Evolutionary conservation across 2,797 vertebrate genomes (phyloP), one percentile per base, ranked within the genome.

Genomic region (Coracias cyanogaster): DNA sequence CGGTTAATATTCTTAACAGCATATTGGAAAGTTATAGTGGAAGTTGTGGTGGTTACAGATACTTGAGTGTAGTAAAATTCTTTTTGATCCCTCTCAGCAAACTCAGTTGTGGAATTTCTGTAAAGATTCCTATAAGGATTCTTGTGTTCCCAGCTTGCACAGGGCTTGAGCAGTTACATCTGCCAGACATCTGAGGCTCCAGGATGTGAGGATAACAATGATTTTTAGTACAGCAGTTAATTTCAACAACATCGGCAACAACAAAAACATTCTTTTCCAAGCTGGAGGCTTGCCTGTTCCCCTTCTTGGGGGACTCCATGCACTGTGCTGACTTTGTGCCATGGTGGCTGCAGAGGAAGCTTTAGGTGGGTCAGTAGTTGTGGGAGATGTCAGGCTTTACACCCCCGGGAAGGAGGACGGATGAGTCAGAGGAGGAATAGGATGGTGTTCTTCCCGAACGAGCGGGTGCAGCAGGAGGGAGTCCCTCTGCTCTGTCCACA

Each of bases 111-210:
- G 70, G 93, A 87, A 92, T 93, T 95, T 54, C 91, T 96, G 45
- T 93, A 51, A 86, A 72, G 93, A 90, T 93, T 86, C 93, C 88
- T 94, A 79, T 94, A 87, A 89, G 91, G 91, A 85, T 96, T 96
- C 86, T 49, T 87, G 88, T 95, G 89, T 64, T 95, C 55, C 93
- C 22, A 10, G 64, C 79, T 96, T 64, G 31, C 71, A 46, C 61
- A 86, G 37, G n/a, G 39, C 66, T 80, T 45, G 89, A 94, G 92
- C 91, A 46, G 69, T 93, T 97, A 73, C 93, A 82, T 91, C 81
- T 97, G 90, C 95, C 95, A 62, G 91, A 95, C 97, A 94, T 85
- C 88, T 92, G 91, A 96, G 58, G 82, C 58, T 89, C 39, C 92
- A 73, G 87, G 58, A 94, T 93, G 85, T 35, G 81, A 76, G 89